Conservation (phyloP, 2,113 vertebrate genomes). For the Bufo gargarizans region DNA sequence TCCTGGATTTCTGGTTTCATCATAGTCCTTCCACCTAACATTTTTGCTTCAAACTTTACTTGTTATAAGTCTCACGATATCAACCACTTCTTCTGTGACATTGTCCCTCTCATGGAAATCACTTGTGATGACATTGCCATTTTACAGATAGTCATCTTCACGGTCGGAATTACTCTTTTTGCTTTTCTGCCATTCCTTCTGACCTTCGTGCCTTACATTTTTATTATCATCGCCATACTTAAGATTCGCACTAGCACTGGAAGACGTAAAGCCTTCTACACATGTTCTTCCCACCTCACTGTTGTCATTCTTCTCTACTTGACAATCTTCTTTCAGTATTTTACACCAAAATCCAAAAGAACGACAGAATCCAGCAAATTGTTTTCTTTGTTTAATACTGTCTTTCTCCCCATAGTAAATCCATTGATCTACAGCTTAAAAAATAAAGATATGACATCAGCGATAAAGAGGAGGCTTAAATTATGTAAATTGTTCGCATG, state of each 20-base stretch:
- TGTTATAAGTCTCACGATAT: not conserved
- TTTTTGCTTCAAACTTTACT: not conserved
- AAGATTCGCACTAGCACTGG: not conserved
- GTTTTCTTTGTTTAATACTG: constrained; percentile 13
- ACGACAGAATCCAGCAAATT: not conserved
- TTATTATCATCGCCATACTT: not conserved
- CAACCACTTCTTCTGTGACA: too few species aligned
- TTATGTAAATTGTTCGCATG: not conserved
- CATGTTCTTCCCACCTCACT: constrained; percentile 13
- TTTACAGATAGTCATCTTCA: not conserved
- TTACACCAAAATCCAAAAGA: not conserved
- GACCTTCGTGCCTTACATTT: not conserved
- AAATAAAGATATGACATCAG: not conserved
- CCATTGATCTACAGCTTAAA: not conserved
- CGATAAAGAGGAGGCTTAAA: not conserved
- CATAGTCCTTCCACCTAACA: not conserved
- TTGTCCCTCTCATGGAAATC: not conserved
- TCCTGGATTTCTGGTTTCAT: constrained; percentile 1
- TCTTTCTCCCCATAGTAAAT: constrained; percentile 6
- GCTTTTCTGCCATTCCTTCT: not conserved
- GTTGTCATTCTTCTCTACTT: not conserved
- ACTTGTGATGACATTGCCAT: not conserved
- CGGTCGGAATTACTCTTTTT: not conserved
- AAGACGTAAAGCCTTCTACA: constrained; percentile 11
- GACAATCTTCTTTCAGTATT: not conserved